A percentile compares a stretch with the other conserved stretches of the same genome.
phyloP scores from a whole-genome alignment of 2,888 invertebrate species.

The Oeneis ivallda region DNA sequence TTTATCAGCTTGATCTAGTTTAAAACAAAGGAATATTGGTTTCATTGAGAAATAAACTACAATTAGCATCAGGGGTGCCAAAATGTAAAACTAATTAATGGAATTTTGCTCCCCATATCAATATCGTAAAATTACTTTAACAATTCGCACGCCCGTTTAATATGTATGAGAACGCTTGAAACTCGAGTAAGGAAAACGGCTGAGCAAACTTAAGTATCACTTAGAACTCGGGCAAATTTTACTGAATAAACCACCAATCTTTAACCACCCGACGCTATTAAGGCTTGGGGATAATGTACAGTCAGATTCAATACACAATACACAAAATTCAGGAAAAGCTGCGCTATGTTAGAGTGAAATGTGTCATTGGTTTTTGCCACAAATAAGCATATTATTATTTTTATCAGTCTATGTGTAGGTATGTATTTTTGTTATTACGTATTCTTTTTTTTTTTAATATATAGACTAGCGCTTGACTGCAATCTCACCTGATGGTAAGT shows the following conservation, averaged over 20 bases:
- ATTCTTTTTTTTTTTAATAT: too few relatives aligned
- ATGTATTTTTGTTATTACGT: too few relatives aligned
- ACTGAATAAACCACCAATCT: slow-evolving; percentile 57
- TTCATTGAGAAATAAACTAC: background rate
- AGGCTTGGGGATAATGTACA: slow-evolving; percentile 62
- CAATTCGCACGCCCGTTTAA: slow-evolving; percentile 54
- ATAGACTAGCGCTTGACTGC: too few relatives aligned
- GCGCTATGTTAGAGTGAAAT: slow-evolving; percentile 70
- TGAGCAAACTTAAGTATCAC: slow-evolving; percentile 52
- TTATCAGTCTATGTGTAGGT: too few relatives aligned
- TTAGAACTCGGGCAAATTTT: slow-evolving; percentile 57
- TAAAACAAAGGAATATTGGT: background rate
- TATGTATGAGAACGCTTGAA: slow-evolving; percentile 63
- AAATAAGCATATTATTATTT: too few relatives aligned
- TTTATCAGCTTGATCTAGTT: slow-evolving; percentile 48
- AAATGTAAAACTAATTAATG: background rate
- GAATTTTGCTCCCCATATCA: slow-evolving; percentile 1
- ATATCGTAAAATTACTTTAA: slow-evolving; percentile 13
- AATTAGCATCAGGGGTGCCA: background rate
- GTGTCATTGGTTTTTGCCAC: slow-evolving; percentile 48
- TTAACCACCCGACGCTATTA: slow-evolving; percentile 56
- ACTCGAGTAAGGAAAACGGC: slow-evolving; percentile 52
- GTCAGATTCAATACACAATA: slow-evolving; percentile 65
- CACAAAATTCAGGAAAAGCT: slow-evolving; percentile 63
- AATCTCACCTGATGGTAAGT: too few relatives aligned